These are phyloP conservation scores for Linurgus olivaceus DNA, from an alignment of 2,797 vertebrate species.

Conservation along the genomic window DNA sequence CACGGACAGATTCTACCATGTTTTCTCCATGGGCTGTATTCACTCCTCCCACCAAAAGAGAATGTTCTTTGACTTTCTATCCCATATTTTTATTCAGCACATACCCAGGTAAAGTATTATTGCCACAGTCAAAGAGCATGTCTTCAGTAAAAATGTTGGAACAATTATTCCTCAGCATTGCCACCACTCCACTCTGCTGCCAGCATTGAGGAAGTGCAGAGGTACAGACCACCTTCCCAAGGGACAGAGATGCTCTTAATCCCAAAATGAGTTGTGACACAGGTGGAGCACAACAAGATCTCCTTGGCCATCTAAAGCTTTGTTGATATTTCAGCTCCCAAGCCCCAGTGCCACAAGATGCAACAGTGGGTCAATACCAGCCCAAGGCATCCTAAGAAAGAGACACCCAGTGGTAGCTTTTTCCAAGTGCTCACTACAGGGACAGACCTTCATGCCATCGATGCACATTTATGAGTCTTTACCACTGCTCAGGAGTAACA, in stretches of 20 bases:
- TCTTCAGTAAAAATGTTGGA: not conserved
- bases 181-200: not conserved
- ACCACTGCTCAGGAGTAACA: not conserved
- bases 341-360: not conserved
- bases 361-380: not conserved
- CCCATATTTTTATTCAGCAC: not conserved
- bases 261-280: not conserved
- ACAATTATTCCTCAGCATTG: not conserved
- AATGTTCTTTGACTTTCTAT: not conserved
- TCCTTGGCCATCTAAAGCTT: not conserved
- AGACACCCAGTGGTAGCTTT: not conserved
- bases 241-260: not conserved
- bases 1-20: not conserved
- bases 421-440: not conserved
- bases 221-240: not conserved
- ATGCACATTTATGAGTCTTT: not conserved
- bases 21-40: not conserved
- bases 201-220: not conserved
- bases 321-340: not conserved
- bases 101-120: not conserved
- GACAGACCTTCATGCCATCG: not conserved
- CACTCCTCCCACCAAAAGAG: not conserved
- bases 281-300: not conserved
- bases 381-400: not conserved
- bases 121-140: not conserved